Conservation (phyloP, 2,888 invertebrate genomes). For the Eulithis prunata region DNA sequence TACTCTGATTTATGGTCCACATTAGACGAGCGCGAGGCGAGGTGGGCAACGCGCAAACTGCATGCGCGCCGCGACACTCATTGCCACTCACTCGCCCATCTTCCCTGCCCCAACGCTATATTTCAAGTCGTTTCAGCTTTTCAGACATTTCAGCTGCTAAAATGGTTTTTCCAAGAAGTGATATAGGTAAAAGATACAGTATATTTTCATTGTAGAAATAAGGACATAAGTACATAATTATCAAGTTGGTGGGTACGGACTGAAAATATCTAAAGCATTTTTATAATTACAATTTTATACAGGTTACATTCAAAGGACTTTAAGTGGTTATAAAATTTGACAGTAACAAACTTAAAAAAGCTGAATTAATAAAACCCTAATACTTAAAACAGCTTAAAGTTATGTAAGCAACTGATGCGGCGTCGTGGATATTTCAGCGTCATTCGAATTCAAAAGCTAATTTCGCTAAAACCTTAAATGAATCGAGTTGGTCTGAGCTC, state of each 20-base stretch:
- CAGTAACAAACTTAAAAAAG: constrained; percentile 50
- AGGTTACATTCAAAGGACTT: constrained; percentile 2
- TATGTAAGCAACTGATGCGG: constrained; percentile 54
- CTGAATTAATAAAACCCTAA: constrained; percentile 59
- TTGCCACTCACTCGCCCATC: constrained; percentile 60
- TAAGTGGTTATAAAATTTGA: constrained; percentile 36
- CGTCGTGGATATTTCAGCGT: constrained; percentile 72
- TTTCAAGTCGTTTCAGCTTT: constrained; percentile 9
- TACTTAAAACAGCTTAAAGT: constrained; percentile 57
- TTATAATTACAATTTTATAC: neutral
- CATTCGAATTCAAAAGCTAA: constrained; percentile 81
- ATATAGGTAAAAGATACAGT: too few relatives aligned
- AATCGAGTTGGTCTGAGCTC: constrained; percentile 80
- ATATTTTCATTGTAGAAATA: too few relatives aligned
- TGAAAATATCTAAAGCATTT: neutral
- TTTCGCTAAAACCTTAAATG: constrained; percentile 83
- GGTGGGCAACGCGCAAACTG: constrained; percentile 71
- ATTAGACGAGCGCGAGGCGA: constrained; percentile 63
- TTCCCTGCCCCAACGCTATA: constrained; percentile 35
- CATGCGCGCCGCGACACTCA: constrained; percentile 62
- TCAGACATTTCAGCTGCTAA: neutral
- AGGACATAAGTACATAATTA: too few relatives aligned
- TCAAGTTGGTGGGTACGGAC: too few relatives aligned
- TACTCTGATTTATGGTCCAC: constrained; percentile 76
- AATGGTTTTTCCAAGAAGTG: neutral